Evolutionary conservation across 2,888 invertebrate species (phyloP), one percentile per base, ranked within the genome.

Genomic region (Eudasyphora cyanicolor): DNA sequence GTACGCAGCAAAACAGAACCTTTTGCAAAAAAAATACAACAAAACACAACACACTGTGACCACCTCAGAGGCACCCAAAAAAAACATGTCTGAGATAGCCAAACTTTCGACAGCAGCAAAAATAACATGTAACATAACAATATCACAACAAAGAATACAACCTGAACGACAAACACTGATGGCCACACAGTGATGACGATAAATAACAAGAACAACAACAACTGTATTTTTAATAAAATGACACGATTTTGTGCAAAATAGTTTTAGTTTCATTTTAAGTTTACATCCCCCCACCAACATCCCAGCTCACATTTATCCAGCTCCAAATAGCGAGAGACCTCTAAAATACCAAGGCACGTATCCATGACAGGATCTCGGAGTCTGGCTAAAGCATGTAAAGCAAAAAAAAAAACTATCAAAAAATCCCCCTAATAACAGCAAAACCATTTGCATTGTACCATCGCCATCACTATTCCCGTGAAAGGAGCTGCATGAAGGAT

Each of bases 221-320:
- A 29, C n/a, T 17, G 14, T 17, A 60, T 60, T 60, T n/a, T 60
- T 60, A 60, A 60, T 60, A 60, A 60, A 60, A 60, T 29, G 60
- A 60, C 60, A 60, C 60, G 29, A 60, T 60, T 60, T 60, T 29
- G 60, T 60, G 60, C n/a, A n/a, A n/a, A 60, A 60, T 60, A 60
- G 60, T 29, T 60, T 60, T 29, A 29, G 60, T 60, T 60, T 27
- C 60, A 29, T 27, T 60, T 60, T 60, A 14, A 60, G 60, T 60
- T 14, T 14, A 6, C 45, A 45, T 14, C 45, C 1, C n/a, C 1
- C 3, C 14, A n/a, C 45, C 45, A 45, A 12, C 45, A 14, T n/a
- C n/a, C n/a, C n/a, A n/a, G 45, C 14, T n/a, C n/a, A n/a, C 45
- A 45, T 45, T 45, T 45, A 45, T 45, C 45, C 14, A 45, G 45